Evolutionary conservation across 2,888 invertebrate species (phyloP).

Genomic region (Boloria euphrosyne): DNA sequence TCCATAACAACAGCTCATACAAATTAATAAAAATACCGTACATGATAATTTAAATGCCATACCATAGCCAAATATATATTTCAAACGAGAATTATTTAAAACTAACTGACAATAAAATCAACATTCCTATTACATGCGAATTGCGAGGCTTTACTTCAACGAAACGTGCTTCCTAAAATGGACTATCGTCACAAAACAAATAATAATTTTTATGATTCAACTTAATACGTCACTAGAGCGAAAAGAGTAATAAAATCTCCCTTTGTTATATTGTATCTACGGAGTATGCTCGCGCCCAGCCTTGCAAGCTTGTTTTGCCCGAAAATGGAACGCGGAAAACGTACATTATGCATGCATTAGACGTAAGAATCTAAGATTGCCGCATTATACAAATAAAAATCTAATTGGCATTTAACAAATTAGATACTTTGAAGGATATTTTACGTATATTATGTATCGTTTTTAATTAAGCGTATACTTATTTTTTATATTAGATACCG

Average conservation of each 20-base stretch:
- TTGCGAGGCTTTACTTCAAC: background rate
- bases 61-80: no score
- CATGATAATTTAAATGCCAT: no score
- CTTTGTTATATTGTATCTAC: conserved; percentile 26
- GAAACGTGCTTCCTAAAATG: conserved; percentile 1
- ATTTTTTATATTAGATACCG: background rate
- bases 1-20: no score
- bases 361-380: conserved; percentile 38
- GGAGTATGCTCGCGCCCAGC: conserved; percentile 36
- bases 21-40: no score
- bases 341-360: conserved; percentile 33
- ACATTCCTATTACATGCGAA: background rate
- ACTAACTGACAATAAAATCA: background rate
- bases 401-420: conserved; percentile 21
- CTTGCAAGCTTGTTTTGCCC: conserved; percentile 57
- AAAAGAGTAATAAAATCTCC: conserved; percentile 19
- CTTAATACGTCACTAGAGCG: conserved; percentile 11
- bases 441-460: background rate
- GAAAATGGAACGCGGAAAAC: conserved; percentile 65
- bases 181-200: background rate
- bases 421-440: background rate
- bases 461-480: background rate
- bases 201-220: background rate
- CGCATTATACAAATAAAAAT: conserved; percentile 35
- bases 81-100: no score